Evolutionary conservation across 2,888 invertebrate genomes (phyloP).

Genomic region (Neoscelio sp.): DNA sequence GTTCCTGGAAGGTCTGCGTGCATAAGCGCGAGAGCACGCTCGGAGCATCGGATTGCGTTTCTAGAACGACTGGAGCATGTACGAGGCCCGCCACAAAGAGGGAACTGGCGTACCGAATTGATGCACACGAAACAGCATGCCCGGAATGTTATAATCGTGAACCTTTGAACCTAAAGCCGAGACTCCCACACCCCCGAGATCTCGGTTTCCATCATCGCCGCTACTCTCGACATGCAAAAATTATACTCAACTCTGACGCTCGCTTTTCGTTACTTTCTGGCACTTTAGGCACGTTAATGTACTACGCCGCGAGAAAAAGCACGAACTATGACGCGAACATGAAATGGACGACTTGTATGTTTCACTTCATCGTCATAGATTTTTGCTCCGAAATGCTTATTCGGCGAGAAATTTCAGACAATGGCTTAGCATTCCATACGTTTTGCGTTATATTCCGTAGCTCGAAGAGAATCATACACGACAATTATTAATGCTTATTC

Average conservation of each 20-base stretch:
- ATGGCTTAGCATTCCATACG: too few species aligned
- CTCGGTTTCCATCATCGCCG: conserved; percentile 78
- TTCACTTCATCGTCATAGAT: too few species aligned
- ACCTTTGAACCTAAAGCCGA: conserved; percentile 81
- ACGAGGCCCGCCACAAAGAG: conserved; percentile 76
- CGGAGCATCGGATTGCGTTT: conserved; percentile 69
- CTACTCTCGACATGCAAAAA: conserved; percentile 72
- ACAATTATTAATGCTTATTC: too few species aligned
- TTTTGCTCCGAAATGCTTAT: too few species aligned
- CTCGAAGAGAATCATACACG: too few species aligned
- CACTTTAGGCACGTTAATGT: conserved; percentile 24
- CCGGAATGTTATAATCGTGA: conserved; percentile 83
- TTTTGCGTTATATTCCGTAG: too few species aligned
- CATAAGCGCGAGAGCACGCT: conserved; percentile 66
- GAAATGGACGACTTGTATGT: too few species aligned
- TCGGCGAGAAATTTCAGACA: too few species aligned
- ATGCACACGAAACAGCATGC: conserved; percentile 82
- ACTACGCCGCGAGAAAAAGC: too few species aligned
- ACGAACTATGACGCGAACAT: too few species aligned
- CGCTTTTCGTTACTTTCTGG: conserved; percentile 44
- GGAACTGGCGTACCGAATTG: conserved; percentile 82
- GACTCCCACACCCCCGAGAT: conserved; percentile 81
- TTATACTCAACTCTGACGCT: conserved; percentile 43
- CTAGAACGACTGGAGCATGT: conserved; percentile 68
- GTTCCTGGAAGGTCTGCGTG: conserved; percentile 67